Evolutionary conservation across 2,888 invertebrate genomes (phyloP).

Genomic region (Xestoiulus laeticollis): DNA sequence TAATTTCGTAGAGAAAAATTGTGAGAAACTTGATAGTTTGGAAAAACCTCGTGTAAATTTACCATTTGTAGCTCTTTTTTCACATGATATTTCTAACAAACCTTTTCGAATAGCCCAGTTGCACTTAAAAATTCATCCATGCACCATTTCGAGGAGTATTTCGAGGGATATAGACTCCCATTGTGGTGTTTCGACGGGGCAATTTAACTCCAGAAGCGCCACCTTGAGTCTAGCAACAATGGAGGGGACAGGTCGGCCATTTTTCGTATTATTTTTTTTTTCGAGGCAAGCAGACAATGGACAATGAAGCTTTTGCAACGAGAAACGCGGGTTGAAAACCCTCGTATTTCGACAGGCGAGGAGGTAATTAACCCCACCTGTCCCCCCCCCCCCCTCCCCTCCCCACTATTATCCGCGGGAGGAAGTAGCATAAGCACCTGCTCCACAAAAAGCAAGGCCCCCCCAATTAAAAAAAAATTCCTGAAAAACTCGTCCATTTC

Average conservation of each 20-base stretch:
- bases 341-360: constrained; percentile 13
- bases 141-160: background rate
- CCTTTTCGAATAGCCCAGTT: no score
- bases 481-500: background rate
- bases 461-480: background rate
- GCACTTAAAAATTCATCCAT: no score
- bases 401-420: background rate
- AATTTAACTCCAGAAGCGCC: background rate
- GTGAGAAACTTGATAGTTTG: no score
- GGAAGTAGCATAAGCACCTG: background rate
- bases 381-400: background rate
- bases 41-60: no score
- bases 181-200: background rate
- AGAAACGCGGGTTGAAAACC: background rate
- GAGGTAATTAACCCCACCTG: background rate
- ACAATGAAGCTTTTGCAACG: background rate
- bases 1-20: no score
- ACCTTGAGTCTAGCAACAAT: background rate
- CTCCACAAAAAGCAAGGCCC: background rate
- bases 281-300: background rate
- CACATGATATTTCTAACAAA: no score
- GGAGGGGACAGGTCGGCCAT: constrained; percentile 9
- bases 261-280: background rate
- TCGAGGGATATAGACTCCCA: background rate
- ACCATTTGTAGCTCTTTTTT: no score